Percentiles rank a stretch among this genome's conserved stretches.
Evolutionary conservation across 2,113 vertebrate genomes (phyloP).

Genomic region (Theristicus caerulescens): DNA sequence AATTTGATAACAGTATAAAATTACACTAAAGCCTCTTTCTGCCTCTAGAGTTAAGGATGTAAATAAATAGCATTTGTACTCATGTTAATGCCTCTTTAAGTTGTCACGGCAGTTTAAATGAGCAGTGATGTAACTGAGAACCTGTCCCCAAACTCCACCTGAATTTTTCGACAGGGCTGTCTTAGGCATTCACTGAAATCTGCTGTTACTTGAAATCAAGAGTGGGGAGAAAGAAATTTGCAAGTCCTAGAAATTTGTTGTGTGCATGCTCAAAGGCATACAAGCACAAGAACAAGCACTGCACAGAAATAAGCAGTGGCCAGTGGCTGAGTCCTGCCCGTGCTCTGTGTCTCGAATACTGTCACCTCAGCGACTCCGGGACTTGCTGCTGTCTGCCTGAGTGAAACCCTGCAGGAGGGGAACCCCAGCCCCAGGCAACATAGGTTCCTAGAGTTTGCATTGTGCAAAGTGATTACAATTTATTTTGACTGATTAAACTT

Average conservation of each 20-base stretch:
- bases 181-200: neutral
- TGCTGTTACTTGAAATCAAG: neutral
- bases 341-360: neutral
- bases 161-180: neutral
- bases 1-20: neutral
- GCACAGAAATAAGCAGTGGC: neutral
- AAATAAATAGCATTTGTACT: neutral
- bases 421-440: neutral
- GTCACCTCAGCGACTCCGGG: neutral
- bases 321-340: neutral
- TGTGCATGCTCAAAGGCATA: neutral
- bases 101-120: neutral
- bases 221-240: neutral
- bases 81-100: neutral
- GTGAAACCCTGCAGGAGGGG: neutral
- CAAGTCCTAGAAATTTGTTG: neutral
- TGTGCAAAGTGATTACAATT: neutral
- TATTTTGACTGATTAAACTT: neutral
- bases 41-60: neutral
- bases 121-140: neutral
- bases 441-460: neutral
- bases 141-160: neutral
- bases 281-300: neutral
- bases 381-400: neutral
- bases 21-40: neutral